Base-by-base conservation (phyloP, 2,888 invertebrate species). In the Harpagoxenus sublaevis region DNA sequence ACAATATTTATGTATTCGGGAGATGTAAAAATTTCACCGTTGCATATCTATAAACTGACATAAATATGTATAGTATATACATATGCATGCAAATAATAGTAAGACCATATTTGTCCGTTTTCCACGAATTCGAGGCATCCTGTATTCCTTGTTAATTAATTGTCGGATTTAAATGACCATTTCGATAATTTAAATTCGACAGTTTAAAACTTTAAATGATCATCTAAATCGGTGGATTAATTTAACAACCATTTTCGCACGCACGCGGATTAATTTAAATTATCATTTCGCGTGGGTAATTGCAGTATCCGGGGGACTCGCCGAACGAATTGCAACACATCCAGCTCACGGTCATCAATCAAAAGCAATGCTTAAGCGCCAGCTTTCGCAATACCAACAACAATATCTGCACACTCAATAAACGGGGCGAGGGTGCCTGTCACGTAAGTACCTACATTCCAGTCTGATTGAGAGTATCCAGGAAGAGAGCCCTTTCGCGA, bases 381-480 rank as follows among this genome's bases (percentile, higher is more conserved):
- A 95, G 96, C 87, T 95, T 96, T 88, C 95, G 95, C 0, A 95
- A 96, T 0, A 95, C 94, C 88, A 95, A 95, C 5, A 93, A 95
- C 0, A 96, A 97, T 92, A 96, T 97, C 88, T 97, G 97, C 90
- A 96, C 97, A 0, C 93, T 96, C 23, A 96, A 96, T 48, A 96
- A 95, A 90, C 92, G 93, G 65, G 97, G 97, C 0, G 96, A 97
- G 94, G 97, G 97, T 0, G 96, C 97, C 87, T 97, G 97, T 90
- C 96, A 96, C 90, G 97, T 96, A 92, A 96, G 96, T 94, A 83
- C n/a, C n/a, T n/a, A n/a, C 78, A 87, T 87, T 84, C 83, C 57
- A 63, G 39, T 62, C 70, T 88, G 63, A 66, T 81, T 75, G 86
- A 83, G 86, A 83, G 74, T 55, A 84, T 84, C 75, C 62, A 71